These are phyloP conservation scores for Ornithorhynchus anatinus DNA, from an alignment of 2,113 vertebrate species.

Conservation along the genomic window DNA sequence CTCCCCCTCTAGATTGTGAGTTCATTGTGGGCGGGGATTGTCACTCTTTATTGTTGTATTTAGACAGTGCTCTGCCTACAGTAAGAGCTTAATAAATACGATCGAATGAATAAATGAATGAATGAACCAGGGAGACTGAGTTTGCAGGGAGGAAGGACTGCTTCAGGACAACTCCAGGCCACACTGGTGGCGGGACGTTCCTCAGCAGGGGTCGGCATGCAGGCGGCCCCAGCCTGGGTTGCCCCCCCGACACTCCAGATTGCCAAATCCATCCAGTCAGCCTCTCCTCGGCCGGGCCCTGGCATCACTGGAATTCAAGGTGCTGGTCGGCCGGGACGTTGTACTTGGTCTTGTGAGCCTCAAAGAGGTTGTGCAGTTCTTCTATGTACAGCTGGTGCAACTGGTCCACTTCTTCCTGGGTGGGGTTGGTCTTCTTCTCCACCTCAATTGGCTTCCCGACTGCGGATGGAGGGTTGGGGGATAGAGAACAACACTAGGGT, in stretches of 20 bases:
- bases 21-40: too few species aligned
- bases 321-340: conserved; percentile 82
- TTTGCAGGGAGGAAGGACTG: too few species aligned
- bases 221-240: not conserved
- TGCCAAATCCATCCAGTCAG: not conserved
- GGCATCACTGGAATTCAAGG: conserved; percentile 81
- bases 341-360: conserved; percentile 86
- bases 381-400: conserved; percentile 84
- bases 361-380: conserved; percentile 83
- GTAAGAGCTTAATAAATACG: too few species aligned
- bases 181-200: not conserved
- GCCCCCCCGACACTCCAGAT: rapidly evolving
- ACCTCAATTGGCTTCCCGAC: conserved; percentile 90
- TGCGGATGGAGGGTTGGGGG: conserved; percentile 36
- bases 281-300: not conserved
- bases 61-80: too few species aligned
- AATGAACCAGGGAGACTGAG: too few species aligned
- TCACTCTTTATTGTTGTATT: too few species aligned
- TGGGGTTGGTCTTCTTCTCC: conserved; percentile 70
- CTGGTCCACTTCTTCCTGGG: conserved; percentile 74
- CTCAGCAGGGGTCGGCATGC: not conserved
- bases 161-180: too few species aligned
- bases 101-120: too few species aligned
- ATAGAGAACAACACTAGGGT: too few species aligned
- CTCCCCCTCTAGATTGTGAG: too few species aligned